phyloP scores from a whole-genome alignment of 2,797 vertebrate genomes.

The Nyctibius grandis region DNA sequence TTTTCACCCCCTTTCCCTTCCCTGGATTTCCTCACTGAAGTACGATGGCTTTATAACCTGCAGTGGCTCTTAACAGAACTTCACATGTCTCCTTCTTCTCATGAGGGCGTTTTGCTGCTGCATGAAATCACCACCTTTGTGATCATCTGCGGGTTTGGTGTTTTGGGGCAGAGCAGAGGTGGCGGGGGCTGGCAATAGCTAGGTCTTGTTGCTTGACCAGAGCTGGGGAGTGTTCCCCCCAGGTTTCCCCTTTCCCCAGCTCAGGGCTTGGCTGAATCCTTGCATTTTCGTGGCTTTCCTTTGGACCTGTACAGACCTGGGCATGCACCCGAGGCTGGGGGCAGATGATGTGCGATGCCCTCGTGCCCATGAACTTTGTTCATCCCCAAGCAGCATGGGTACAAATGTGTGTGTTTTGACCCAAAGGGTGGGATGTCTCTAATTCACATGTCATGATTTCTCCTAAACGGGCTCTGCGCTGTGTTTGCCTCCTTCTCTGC shows the following conservation, averaged over 20 bases:
- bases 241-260: not conserved
- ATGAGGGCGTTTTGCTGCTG: slow-evolving; percentile 36
- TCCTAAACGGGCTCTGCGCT: not conserved
- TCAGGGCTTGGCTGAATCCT: not conserved
- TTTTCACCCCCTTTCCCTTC: not conserved
- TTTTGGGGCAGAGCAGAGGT: not conserved
- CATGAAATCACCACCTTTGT: slow-evolving; percentile 44
- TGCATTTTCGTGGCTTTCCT: not conserved
- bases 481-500: not conserved
- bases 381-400: not conserved
- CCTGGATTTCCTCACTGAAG: slow-evolving; percentile 25
- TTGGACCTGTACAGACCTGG: not conserved
- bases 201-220: not conserved
- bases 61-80: slow-evolving; percentile 59
- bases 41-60: slow-evolving; percentile 50
- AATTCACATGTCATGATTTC: not conserved
- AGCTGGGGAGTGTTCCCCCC: not conserved
- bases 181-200: not conserved
- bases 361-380: not conserved
- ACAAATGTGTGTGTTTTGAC: not conserved
- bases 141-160: not conserved
- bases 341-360: not conserved
- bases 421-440: not conserved
- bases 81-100: not conserved
- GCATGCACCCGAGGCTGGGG: not conserved